Conservation (phyloP, 2,797 vertebrate genomes). For the Bufotes viridis region DNA sequence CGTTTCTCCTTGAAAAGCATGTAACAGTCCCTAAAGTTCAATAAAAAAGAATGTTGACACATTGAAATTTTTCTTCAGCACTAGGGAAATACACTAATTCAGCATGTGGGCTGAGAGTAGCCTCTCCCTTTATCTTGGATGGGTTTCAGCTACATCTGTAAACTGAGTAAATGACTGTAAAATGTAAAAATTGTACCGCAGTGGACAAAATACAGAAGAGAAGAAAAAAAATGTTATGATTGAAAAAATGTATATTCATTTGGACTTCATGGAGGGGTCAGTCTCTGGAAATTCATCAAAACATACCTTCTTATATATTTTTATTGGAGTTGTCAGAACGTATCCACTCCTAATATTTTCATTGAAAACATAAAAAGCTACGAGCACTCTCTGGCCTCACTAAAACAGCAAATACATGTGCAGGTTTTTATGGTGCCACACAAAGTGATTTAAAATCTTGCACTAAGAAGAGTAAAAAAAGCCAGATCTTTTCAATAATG, state of each 20-base stretch:
- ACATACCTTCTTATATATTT: constrained; percentile 54
- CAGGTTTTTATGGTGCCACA: constrained; percentile 30
- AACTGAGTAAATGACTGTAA: constrained; percentile 31
- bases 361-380: constrained; percentile 46
- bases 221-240: constrained; percentile 39
- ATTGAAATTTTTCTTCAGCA: constrained; percentile 50
- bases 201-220: constrained; percentile 28
- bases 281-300: constrained; percentile 40
- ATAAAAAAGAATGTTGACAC: constrained; percentile 51
- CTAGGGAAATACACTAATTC: constrained; percentile 55
- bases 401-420: constrained; percentile 27
- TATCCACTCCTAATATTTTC: constrained; percentile 51
- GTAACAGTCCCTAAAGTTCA: constrained; percentile 39
- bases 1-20: constrained; percentile 39
- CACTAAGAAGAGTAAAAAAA: neutral
- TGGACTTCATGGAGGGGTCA: constrained; percentile 30
- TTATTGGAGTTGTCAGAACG: constrained; percentile 54
- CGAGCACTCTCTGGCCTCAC: constrained; percentile 14
- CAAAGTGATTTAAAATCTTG: constrained; percentile 21
- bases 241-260: constrained; percentile 39
- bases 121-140: constrained; percentile 62
- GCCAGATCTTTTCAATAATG: neutral
- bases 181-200: constrained; percentile 32
- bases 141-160: constrained; percentile 61
- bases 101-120: constrained; percentile 50